Evolutionary conservation across 2,113 vertebrate genomes (phyloP).

Genomic region (Calcarius ornatus): DNA sequence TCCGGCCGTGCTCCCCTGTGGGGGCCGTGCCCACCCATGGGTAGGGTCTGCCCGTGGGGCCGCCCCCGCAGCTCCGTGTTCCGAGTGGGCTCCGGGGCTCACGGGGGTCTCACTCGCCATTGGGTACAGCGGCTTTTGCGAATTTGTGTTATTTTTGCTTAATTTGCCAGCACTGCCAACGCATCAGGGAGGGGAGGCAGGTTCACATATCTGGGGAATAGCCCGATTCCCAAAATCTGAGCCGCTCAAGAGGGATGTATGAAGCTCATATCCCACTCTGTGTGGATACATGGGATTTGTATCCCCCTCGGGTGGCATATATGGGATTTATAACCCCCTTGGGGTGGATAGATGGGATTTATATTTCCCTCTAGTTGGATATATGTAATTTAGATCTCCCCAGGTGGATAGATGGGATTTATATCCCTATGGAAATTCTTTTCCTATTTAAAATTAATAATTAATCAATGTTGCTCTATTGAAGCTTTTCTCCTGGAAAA

Average conservation of each 20-base stretch:
- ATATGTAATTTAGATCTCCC: not conserved
- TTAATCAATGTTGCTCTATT: not conserved
- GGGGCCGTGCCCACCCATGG: too few species aligned
- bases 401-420: rapidly evolving
- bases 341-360: not conserved
- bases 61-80: not conserved
- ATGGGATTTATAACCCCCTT: not conserved
- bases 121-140: not conserved
- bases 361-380: not conserved
- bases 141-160: not conserved
- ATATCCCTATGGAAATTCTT: not conserved
- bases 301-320: not conserved
- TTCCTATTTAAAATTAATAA: not conserved
- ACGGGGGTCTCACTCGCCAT: rapidly evolving
- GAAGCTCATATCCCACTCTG: not conserved
- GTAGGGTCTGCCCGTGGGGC: not conserved
- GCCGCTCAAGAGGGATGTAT: rapidly evolving
- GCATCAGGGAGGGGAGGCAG: not conserved
- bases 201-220: not conserved
- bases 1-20: too few species aligned
- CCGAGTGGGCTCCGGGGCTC: not conserved
- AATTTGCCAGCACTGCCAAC: not conserved
- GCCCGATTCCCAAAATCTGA: not conserved
- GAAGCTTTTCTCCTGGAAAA: not conserved
- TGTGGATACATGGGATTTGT: not conserved